phyloP scores from a whole-genome alignment of 1,140 invertebrate species.

The Tetragnatha versicolor region DNA sequence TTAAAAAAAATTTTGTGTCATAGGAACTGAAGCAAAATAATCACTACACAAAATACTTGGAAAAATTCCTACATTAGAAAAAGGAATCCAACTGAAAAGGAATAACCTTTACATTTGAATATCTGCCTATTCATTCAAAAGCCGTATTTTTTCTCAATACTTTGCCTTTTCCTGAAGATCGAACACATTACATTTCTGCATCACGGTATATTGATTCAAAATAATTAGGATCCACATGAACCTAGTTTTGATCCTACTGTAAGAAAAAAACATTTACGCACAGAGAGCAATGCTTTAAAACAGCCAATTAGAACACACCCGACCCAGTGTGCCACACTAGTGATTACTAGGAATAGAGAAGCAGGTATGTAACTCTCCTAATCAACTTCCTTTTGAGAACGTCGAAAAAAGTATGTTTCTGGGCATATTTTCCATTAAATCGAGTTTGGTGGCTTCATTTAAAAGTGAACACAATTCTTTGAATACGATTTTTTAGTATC shows the following conservation, averaged over 20 bases:
- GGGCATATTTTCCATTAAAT: conserved; percentile 6
- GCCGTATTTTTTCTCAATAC: too few species aligned
- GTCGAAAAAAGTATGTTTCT: not conserved
- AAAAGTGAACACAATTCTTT: not conserved
- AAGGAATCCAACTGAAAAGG: too few species aligned
- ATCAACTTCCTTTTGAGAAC: not conserved
- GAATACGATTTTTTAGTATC: conserved; percentile 7
- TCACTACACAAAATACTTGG: too few species aligned
- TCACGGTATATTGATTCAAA: conserved; percentile 25
- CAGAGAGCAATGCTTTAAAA: not conserved
- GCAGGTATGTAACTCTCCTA: not conserved
- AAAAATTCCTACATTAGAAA: too few species aligned
- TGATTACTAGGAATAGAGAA: conserved; percentile 1
- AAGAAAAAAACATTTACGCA: not conserved
- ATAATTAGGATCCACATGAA: not conserved
- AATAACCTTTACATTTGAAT: too few species aligned
- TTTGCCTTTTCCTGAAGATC: too few species aligned
- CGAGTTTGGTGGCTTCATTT: conserved; percentile 32
- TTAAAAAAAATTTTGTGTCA: too few species aligned
- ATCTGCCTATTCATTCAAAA: too few species aligned
- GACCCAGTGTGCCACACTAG: not conserved
- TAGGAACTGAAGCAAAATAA: too few species aligned
- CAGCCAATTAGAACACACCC: conserved; percentile 13
- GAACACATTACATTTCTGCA: too few species aligned
- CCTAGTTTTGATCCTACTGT: not conserved